Percentiles rank a stretch among this genome's conserved stretches.
Conservation (phyloP, 2,113 vertebrate species). For the Rattus rattus region DNA sequence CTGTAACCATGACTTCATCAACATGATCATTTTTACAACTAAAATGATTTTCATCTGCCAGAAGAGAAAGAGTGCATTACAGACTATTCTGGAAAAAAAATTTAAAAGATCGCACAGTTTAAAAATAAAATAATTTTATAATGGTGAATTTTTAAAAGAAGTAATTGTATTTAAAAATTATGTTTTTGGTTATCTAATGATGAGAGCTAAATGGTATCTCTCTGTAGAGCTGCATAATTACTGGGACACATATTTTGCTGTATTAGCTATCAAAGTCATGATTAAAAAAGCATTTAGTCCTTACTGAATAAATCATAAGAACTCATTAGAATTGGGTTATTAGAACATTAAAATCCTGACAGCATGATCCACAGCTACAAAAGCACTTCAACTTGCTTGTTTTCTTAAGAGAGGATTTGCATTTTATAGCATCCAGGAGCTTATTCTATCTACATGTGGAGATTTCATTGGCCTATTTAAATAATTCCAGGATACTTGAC, state of each 20-base stretch:
- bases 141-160: slow-evolving; percentile 8
- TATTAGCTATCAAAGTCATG: slow-evolving; percentile 52
- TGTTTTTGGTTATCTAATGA: slow-evolving; percentile 28
- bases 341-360: slow-evolving; percentile 68
- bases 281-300: slow-evolving; percentile 68
- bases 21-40: not conserved
- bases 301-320: slow-evolving; percentile 76
- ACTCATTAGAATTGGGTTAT: slow-evolving; percentile 72
- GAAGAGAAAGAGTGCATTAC: not conserved
- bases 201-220: slow-evolving; percentile 28
- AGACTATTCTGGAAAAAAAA: slow-evolving; percentile 21
- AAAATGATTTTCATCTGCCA: slow-evolving; percentile 6
- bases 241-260: not conserved
- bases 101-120: not conserved
- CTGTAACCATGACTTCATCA: not conserved
- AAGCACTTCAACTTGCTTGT: slow-evolving; percentile 57
- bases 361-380: slow-evolving; percentile 63
- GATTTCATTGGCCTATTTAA: slow-evolving; percentile 50
- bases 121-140: slow-evolving; percentile 31
- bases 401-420: slow-evolving; percentile 71
- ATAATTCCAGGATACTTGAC: not conserved
- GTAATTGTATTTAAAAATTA: not conserved
- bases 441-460: not conserved
- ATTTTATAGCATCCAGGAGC: slow-evolving; percentile 59
- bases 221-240: slow-evolving; percentile 51